phyloP scores from a whole-genome alignment of 2,888 invertebrate species.

The Peribatodes rhomboidaria region DNA sequence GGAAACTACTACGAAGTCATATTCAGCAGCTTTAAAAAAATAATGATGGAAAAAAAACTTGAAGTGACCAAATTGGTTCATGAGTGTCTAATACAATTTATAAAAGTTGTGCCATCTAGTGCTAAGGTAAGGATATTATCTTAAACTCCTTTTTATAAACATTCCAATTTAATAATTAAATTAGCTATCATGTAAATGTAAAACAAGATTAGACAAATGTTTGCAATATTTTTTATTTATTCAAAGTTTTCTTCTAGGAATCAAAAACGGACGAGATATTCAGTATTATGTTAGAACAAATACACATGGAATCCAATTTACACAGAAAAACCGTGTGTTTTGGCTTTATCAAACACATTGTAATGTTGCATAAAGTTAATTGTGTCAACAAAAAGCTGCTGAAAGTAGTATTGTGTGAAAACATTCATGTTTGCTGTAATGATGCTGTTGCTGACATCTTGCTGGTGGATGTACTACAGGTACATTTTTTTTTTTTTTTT shows the following conservation, averaged over 20 bases:
- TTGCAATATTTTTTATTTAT: no score
- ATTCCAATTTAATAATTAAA: no score
- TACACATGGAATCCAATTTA: slow-evolving; percentile 70
- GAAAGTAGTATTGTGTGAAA: slow-evolving; percentile 66
- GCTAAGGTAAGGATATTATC: slow-evolving; percentile 60
- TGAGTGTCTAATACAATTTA: slow-evolving; percentile 61
- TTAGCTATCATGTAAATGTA: no score
- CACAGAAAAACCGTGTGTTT: slow-evolving; percentile 69
- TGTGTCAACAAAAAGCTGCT: slow-evolving; percentile 68
- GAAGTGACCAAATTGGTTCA: slow-evolving; percentile 64
- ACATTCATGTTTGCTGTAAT: slow-evolving; percentile 68
- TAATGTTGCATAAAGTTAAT: slow-evolving; percentile 66
- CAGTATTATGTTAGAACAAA: slow-evolving; percentile 63
- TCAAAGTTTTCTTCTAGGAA: slow-evolving; percentile 55
- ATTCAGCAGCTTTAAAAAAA: slow-evolving; percentile 64
- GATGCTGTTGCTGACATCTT: slow-evolving; percentile 67
- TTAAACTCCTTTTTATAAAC: no score
- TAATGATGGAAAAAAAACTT: slow-evolving; percentile 63
- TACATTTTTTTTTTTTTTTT: slow-evolving; percentile 42
- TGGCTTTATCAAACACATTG: slow-evolving; percentile 61
- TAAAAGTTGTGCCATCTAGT: slow-evolving; percentile 61
- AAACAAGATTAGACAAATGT: no score
- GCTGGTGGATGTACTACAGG: slow-evolving; percentile 67
- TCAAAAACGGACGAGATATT: slow-evolving; percentile 66
- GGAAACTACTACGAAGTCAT: slow-evolving; percentile 81